Conservation (phyloP, 2,797 vertebrate species). For the Phoxinus dragarum region DNA sequence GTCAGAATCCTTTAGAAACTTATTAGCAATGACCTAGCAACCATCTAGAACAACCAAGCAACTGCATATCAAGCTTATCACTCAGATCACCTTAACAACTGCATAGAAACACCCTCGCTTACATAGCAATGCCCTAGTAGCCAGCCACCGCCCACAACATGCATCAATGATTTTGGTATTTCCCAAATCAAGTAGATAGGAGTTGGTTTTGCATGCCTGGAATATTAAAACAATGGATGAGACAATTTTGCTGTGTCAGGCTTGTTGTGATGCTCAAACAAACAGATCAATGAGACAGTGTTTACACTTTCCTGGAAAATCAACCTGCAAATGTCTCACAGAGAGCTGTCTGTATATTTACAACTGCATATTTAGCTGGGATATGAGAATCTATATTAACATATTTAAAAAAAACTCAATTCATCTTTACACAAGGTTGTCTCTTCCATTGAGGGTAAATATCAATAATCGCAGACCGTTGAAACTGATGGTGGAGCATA, state of each 20-base stretch:
- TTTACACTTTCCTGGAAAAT: not conserved
- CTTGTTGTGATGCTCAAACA: not conserved
- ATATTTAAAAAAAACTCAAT: not conserved
- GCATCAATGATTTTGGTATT: not conserved
- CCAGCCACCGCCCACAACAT: not conserved
- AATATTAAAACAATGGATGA: not conserved
- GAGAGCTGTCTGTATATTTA: not conserved
- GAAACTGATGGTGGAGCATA: constrained; percentile 37
- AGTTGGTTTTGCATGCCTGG: not conserved
- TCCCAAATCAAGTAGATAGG: not conserved
- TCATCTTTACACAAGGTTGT: not conserved
- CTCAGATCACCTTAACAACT: not conserved
- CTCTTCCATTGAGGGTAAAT: constrained; percentile 43
- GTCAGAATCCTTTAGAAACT: not conserved
- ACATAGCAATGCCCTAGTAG: not conserved
- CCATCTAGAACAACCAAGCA: not conserved
- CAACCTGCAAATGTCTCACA: not conserved
- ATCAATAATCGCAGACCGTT: constrained; percentile 29
- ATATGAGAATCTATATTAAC: not conserved
- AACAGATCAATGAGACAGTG: not conserved
- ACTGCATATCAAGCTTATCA: not conserved
- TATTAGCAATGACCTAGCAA: not conserved
- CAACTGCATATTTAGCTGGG: not conserved
- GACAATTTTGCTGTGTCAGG: not conserved
- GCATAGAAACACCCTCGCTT: not conserved